A percentile compares a stretch with the other conserved stretches of the same genome.
phyloP scores from a whole-genome alignment of 2,797 vertebrate genomes.

The Halcyon leucocephala region DNA sequence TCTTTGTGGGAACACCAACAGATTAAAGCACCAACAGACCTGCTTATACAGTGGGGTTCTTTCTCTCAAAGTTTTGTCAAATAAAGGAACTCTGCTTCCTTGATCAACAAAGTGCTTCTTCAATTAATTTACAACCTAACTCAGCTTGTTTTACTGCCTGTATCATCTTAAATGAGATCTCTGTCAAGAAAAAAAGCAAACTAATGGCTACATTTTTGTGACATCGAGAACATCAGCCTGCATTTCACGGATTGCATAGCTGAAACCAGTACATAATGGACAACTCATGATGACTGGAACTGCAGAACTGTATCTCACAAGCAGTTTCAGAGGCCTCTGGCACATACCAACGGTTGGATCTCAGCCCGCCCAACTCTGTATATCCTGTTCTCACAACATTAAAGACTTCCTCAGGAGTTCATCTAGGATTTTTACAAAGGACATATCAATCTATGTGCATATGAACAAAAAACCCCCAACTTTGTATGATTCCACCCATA shows the following conservation, averaged over 20 bases:
- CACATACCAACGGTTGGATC: neutral
- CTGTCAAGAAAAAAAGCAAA: neutral
- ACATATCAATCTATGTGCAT: fast-evolving
- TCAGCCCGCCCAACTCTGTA: neutral
- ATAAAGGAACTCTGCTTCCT: too few relatives aligned
- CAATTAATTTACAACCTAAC: too few relatives aligned
- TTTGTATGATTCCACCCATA: neutral
- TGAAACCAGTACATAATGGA: fast-evolving
- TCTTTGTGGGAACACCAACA: too few relatives aligned
- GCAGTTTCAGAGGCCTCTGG: neutral
- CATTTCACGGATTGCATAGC: fast-evolving
- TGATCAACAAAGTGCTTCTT: too few relatives aligned
- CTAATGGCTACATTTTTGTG: neutral
- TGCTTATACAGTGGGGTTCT: too few relatives aligned
- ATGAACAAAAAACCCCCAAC: too few relatives aligned
- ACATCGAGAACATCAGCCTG: neutral
- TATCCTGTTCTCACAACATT: neutral
- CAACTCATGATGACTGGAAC: fast-evolving
- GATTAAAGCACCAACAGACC: too few relatives aligned
- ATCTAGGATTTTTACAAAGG: neutral
- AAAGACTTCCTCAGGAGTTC: neutral
- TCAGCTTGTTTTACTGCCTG: too few relatives aligned
- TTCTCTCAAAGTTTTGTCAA: too few relatives aligned
- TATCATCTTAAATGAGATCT: too few relatives aligned
- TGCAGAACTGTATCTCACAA: neutral